A percentile compares a stretch with the other conserved stretches of the same genome.
Evolutionary conservation across 2,888 invertebrate species (phyloP).

Genomic region (Griposia aprilina): DNA sequence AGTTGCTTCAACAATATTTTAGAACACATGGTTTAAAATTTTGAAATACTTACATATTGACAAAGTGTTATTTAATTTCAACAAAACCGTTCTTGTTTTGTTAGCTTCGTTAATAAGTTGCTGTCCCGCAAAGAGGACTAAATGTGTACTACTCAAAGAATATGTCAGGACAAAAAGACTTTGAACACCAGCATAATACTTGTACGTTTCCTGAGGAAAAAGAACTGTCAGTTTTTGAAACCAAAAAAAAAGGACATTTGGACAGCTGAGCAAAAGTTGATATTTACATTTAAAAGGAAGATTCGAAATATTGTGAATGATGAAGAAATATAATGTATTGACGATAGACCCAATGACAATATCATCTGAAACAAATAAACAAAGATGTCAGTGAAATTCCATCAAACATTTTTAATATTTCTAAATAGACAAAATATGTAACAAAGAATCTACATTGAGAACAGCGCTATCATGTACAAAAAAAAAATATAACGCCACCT

Average conservation of each 20-base stretch:
- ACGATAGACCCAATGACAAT: constrained; percentile 8
- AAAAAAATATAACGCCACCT: background rate
- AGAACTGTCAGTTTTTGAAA: background rate
- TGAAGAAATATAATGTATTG: background rate
- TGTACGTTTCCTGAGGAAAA: constrained; percentile 3
- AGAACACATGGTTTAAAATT: no score
- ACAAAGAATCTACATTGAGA: background rate
- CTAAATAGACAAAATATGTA: no score
- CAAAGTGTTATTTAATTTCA: constrained; percentile 25
- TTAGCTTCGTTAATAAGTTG: constrained; percentile 41
- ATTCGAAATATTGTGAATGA: background rate
- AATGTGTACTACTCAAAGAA: background rate
- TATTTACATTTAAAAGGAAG: background rate
- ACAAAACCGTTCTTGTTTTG: constrained; percentile 9
- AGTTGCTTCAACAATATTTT: no score
- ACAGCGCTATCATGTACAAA: background rate
- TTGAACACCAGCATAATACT: background rate
- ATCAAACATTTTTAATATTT: no score
- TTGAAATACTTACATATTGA: constrained; percentile 34
- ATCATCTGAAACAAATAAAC: constrained; percentile 26
- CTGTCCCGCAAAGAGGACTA: constrained; percentile 38
- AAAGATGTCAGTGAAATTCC: background rate
- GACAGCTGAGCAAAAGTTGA: background rate
- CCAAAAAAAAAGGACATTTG: background rate
- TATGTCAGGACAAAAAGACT: background rate